These are phyloP conservation scores for Volucella bombylans DNA, from an alignment of 2,888 invertebrate species.

Conservation along the genomic window DNA sequence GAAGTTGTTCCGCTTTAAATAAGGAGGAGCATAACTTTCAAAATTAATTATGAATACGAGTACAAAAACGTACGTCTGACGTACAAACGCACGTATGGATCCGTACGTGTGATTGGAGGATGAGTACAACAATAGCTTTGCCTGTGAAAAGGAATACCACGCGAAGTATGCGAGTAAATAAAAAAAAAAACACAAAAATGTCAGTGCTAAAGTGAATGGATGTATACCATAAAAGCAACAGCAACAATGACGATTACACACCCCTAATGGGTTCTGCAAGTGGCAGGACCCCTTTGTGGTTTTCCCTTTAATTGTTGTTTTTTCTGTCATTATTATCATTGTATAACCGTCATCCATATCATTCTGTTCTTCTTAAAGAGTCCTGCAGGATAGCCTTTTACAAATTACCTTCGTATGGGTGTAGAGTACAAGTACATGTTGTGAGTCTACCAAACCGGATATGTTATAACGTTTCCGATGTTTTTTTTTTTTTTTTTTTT, in stretches of 20 bases:
- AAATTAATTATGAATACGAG: conserved; percentile 65
- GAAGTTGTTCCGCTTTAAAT: conserved; percentile 39
- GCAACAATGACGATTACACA: conserved; percentile 57
- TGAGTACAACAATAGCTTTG: conserved; percentile 33
- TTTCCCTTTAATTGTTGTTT: conserved; percentile 58
- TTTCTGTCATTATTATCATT: conserved; percentile 68
- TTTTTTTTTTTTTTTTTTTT: neutral
- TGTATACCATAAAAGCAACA: conserved; percentile 15
- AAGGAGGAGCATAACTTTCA: conserved; percentile 46
- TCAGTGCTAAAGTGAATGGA: conserved; percentile 25
- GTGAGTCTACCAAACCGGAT: conserved; percentile 19
- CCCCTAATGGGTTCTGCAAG: conserved; percentile 52
- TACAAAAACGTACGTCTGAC: too few relatives aligned
- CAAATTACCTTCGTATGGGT: too few relatives aligned
- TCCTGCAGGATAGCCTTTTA: conserved; percentile 48
- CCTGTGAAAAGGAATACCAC: conserved; percentile 16
- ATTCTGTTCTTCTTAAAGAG: conserved; percentile 50
- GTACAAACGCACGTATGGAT: neutral
- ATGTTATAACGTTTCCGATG: conserved; percentile 12
- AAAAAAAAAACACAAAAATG: conserved; percentile 7
- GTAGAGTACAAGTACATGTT: neutral
- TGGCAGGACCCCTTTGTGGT: conserved; percentile 64
- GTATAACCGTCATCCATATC: conserved; percentile 41
- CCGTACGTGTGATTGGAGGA: neutral
- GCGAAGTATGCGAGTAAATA: conserved; percentile 4